Conservation (phyloP, 2,888 invertebrate genomes). For the Limenitis camilla region DNA sequence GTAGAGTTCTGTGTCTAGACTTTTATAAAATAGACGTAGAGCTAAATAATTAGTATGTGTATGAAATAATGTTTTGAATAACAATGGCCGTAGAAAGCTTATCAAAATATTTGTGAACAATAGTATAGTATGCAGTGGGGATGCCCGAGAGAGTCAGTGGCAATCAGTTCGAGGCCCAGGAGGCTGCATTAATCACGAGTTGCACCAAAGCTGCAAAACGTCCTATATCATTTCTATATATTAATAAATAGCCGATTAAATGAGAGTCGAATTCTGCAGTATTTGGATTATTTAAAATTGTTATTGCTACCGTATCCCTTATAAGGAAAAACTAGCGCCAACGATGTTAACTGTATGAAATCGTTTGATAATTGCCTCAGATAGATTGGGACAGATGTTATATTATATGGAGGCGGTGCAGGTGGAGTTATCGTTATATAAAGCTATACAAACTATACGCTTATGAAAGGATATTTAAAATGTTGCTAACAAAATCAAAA, state of each 20-base stretch:
- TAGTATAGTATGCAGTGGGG: slow-evolving; percentile 18
- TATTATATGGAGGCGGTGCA: no score
- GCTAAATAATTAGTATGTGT: background rate
- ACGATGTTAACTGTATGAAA: no score
- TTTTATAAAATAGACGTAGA: background rate
- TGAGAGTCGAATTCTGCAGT: no score
- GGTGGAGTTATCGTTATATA: no score
- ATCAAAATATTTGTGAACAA: slow-evolving; percentile 22
- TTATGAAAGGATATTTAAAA: no score
- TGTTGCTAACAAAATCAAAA: no score
- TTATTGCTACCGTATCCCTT: no score
- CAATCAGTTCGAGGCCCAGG: slow-evolving; percentile 51
- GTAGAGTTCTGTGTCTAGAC: background rate
- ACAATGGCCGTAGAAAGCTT: slow-evolving; percentile 6
- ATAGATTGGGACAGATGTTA: no score
- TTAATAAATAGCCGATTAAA: background rate
- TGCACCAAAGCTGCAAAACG: slow-evolving; percentile 14
- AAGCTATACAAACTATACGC: no score
- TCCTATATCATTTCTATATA: slow-evolving; percentile 2
- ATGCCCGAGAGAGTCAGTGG: slow-evolving; percentile 34
- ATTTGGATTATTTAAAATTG: no score
- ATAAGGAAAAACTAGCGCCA: no score
- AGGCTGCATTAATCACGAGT: slow-evolving; percentile 53
- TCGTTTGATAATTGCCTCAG: no score
- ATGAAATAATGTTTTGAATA: slow-evolving; percentile 3